Conservation (phyloP, 2,888 invertebrate genomes). For the Trachelus tabidus region DNA sequence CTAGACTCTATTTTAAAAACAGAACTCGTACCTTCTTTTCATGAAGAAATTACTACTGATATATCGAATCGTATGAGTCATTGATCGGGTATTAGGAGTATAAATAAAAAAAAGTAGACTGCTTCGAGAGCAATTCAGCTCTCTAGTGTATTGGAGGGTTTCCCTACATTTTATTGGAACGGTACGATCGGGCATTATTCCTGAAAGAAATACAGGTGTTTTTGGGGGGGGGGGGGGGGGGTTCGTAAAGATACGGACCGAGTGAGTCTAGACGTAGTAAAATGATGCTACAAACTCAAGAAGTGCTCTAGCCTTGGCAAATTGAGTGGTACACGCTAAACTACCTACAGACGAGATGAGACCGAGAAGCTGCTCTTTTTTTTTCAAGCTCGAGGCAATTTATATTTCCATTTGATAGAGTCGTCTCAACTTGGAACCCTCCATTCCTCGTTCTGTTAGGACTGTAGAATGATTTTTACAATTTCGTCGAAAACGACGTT, state of each 20-base stretch:
- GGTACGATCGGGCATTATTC: not conserved
- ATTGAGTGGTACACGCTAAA: not conserved
- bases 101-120: not conserved
- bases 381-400: not conserved
- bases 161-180: not conserved
- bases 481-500: not conserved
- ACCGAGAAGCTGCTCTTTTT: not conserved
- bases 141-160: not conserved
- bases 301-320: slow-evolving; percentile 12
- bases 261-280: slow-evolving; percentile 39
- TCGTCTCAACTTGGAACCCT: not conserved
- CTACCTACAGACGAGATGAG: not conserved
- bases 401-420: not conserved
- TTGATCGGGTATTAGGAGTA: not conserved
- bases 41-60: no score
- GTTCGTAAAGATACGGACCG: slow-evolving; percentile 37
- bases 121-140: not conserved
- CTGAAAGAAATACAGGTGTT: slow-evolving; percentile 30
- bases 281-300: slow-evolving; percentile 25
- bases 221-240: slow-evolving; percentile 34
- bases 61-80: not conserved
- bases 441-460: not conserved
- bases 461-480: not conserved
- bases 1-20: no score
- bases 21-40: no score